These are phyloP conservation scores for Arvicanthis niloticus DNA, from an alignment of 2,113 vertebrate species.

Conservation along the genomic window DNA sequence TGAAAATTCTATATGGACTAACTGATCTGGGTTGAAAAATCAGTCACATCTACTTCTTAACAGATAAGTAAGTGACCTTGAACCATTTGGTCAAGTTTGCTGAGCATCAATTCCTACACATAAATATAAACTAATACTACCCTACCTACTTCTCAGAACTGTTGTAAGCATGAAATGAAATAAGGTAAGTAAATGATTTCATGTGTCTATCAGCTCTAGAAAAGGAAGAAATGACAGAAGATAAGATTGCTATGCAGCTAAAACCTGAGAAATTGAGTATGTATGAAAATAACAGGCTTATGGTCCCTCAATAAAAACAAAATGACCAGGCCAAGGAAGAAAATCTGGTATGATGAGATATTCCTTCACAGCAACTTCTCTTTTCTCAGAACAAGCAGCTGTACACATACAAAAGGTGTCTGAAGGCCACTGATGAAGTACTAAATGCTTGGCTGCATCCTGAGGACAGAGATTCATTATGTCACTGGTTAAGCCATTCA, in stretches of 20 bases:
- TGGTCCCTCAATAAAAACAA: slow-evolving; percentile 35
- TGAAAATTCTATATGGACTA: slow-evolving; percentile 18
- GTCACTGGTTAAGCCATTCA: slow-evolving; percentile 69
- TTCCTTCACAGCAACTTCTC: slow-evolving; percentile 43
- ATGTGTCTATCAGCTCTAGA: slow-evolving; percentile 6
- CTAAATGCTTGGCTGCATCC: slow-evolving; percentile 64
- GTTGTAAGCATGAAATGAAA: slow-evolving; percentile 32
- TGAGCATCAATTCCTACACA: slow-evolving; percentile 33
- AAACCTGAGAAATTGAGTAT: slow-evolving; percentile 34
- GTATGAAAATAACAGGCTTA: slow-evolving; percentile 41
- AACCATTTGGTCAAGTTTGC: neutral
- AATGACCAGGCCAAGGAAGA: neutral
- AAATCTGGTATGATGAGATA: slow-evolving; percentile 29
- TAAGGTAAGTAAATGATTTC: slow-evolving; percentile 32
- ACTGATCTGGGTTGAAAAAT: neutral
- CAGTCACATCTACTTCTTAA: neutral
- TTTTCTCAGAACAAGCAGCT: slow-evolving; percentile 65
- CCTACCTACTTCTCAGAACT: neutral
- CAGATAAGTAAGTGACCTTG: neutral
- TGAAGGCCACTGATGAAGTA: slow-evolving; percentile 52
- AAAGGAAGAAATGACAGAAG: slow-evolving; percentile 32
- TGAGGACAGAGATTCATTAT: slow-evolving; percentile 69
- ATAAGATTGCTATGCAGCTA: neutral
- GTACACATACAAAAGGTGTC: slow-evolving; percentile 58
- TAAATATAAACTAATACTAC: slow-evolving; percentile 37